Evolutionary conservation across 37 sponge, comb jelly and placozoan species (phyloP), one percentile per base, ranked within the genome.

Genomic region (Agelas oroides): DNA sequence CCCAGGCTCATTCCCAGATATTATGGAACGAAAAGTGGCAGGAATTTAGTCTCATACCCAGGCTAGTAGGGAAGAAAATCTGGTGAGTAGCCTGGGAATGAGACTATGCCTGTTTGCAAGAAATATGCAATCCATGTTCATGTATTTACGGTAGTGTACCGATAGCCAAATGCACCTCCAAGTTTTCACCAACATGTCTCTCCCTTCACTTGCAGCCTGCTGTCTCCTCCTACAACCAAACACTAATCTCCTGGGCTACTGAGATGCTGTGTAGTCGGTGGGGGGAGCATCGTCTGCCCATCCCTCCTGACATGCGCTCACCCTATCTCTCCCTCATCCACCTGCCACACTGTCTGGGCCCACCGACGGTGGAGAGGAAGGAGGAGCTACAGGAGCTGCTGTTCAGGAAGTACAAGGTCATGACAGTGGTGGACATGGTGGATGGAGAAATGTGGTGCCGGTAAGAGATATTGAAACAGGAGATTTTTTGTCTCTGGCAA

Each of bases 291-390:
- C 46, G 25, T 0, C 55, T 73, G 35, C 77, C 82, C 37, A 35
- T 88, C 19, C 83, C 92, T 14, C 33, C 34, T 12, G 83, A 87
- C 25, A 60, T 91, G 78, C 23, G n/a, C 15, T 76, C 83, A 1
- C 92, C 92, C 14, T 66, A 38, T 61, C 60, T 91, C 83, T 35
- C 64, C 27, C 38, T 91, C 21, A 60, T 91, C 38, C n/a, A 32
- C 36, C 23, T 91, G 46, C 92, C 92, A 54, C 23, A 37, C 20
- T 38, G 33, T 55, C 55, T 84, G 16, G 66, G 65, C 17, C 71
- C 76, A 37, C 74, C 72, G 36, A 84, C 46, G 21, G n/a, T 33
- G 62, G 53, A 61, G 74, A 59, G n/a, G 59, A 25, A 33, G 35
- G 23, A 32, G n/a, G 57, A 60, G 60, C 38, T 72, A 28, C 17